A percentile compares a stretch with the other conserved stretches of the same genome.
These are phyloP conservation scores for Bolborhynchus lineola DNA, from an alignment of 2,113 vertebrate species.

Conservation along the genomic window DNA sequence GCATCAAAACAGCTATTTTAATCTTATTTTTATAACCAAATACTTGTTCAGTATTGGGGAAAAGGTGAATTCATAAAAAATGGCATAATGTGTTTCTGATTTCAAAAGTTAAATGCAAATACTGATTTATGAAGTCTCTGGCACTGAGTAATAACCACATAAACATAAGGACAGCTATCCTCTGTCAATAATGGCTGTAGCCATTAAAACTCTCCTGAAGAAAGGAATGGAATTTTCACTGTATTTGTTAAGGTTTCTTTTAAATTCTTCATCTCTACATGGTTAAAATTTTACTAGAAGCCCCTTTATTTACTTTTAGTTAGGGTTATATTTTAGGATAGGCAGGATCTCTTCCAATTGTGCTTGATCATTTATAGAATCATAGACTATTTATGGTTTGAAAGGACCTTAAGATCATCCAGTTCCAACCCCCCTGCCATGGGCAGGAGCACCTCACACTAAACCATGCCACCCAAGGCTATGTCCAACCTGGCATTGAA, in stretches of 20 bases:
- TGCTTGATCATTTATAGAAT: neutral
- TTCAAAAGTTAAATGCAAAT: constrained; percentile 16
- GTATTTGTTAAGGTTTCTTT: neutral
- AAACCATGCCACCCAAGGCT: no score
- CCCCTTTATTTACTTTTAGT: neutral
- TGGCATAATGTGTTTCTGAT: neutral
- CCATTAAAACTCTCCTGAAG: neutral
- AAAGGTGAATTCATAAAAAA: constrained; percentile 7
- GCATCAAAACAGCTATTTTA: constrained; percentile 29
- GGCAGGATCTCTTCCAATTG: neutral
- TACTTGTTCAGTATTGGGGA: neutral
- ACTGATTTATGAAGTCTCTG: neutral
- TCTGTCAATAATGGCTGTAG: neutral
- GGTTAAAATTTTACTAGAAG: neutral
- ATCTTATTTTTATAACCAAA: constrained; percentile 15
- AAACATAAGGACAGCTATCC: neutral
- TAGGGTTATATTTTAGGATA: neutral
- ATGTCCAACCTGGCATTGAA: rapidly evolving
- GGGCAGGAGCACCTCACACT: no score
- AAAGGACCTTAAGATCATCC: neutral
- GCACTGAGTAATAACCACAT: neutral
- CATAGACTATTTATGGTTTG: neutral
- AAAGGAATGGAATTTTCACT: neutral
- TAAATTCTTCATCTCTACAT: neutral
- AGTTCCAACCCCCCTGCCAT: neutral